Conservation (phyloP, 92 coral and sea anemone species). For the Siderastrea siderea region DNA sequence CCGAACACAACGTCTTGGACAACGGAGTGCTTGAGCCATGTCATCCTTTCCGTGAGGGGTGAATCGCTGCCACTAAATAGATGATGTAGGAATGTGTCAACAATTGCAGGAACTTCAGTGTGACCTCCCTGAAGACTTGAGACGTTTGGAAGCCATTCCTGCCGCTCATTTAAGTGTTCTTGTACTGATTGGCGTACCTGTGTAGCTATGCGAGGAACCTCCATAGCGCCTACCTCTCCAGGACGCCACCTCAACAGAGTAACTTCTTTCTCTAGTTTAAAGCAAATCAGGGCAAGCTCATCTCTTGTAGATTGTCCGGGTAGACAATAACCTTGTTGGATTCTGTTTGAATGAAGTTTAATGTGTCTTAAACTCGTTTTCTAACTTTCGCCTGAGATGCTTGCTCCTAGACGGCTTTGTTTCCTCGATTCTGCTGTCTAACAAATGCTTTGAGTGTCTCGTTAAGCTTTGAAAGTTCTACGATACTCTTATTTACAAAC, state of each 20-base stretch:
- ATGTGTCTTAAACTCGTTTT: slow-evolving; percentile 37
- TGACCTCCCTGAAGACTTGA: background rate
- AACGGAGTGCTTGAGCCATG: too few species aligned
- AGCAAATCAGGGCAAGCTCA: slow-evolving; percentile 30
- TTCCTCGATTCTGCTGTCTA: slow-evolving; percentile 21
- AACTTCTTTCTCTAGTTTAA: slow-evolving; percentile 20
- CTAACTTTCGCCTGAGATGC: slow-evolving; percentile 59
- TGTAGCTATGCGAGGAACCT: slow-evolving; percentile 5
- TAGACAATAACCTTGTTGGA: slow-evolving; percentile 55
- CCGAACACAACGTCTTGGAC: too few species aligned
- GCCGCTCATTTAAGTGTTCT: slow-evolving; percentile 43
- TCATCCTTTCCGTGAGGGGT: too few species aligned
- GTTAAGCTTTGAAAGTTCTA: slow-evolving; percentile 32
- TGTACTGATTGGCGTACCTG: slow-evolving; percentile 56
- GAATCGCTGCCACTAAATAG: too few species aligned
- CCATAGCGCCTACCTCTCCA: background rate
- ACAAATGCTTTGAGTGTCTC: slow-evolving; percentile 22
- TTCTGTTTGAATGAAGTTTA: slow-evolving; percentile 46
- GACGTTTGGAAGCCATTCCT: slow-evolving; percentile 57
- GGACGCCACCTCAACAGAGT: background rate
- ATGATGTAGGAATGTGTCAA: slow-evolving; percentile 31
- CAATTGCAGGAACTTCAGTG: slow-evolving; percentile 33
- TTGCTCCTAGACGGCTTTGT: slow-evolving; percentile 38
- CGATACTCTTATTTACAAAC: too few species aligned
- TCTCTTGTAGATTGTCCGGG: slow-evolving; percentile 58